A percentile compares a stretch with the other conserved stretches of the same genome.
Conservation (phyloP, 2,113 vertebrate genomes). For the Phoxinus phoxinus region DNA sequence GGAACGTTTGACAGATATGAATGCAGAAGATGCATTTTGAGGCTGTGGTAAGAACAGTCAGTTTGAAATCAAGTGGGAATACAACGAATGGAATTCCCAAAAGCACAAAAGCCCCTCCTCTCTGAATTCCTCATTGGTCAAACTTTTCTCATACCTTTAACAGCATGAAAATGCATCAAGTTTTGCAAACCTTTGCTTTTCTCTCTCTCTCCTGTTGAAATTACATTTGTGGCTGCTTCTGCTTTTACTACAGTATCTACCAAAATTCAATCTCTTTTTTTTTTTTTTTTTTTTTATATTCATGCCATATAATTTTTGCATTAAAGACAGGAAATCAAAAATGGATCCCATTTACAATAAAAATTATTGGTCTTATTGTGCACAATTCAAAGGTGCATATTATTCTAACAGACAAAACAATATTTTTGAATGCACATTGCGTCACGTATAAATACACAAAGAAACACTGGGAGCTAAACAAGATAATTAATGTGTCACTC, state of each 20-base stretch:
- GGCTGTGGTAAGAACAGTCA: constrained; percentile 13
- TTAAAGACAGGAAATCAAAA: not conserved
- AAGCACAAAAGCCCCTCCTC: not conserved
- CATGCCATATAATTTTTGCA: not conserved
- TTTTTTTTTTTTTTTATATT: not conserved
- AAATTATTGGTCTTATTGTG: too few species aligned
- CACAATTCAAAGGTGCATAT: too few species aligned
- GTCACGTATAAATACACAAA: too few species aligned
- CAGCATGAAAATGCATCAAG: not conserved
- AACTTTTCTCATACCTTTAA: not conserved
- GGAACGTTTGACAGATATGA: not conserved
- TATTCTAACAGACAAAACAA: too few species aligned
- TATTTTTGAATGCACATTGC: too few species aligned
- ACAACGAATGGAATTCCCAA: not conserved
- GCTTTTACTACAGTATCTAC: not conserved
- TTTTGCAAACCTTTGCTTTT: not conserved
- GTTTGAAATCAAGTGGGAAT: constrained; percentile 7
- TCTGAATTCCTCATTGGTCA: not conserved
- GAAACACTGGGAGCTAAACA: too few species aligned
- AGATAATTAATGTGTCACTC: too few species aligned
- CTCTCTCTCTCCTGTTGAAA: not conserved
- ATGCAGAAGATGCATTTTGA: constrained; percentile 2
- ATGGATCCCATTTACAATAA: not conserved
- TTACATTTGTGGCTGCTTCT: not conserved
- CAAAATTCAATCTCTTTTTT: not conserved